Conservation (phyloP, 2,888 invertebrate genomes). For the Hermodice carunculata region DNA sequence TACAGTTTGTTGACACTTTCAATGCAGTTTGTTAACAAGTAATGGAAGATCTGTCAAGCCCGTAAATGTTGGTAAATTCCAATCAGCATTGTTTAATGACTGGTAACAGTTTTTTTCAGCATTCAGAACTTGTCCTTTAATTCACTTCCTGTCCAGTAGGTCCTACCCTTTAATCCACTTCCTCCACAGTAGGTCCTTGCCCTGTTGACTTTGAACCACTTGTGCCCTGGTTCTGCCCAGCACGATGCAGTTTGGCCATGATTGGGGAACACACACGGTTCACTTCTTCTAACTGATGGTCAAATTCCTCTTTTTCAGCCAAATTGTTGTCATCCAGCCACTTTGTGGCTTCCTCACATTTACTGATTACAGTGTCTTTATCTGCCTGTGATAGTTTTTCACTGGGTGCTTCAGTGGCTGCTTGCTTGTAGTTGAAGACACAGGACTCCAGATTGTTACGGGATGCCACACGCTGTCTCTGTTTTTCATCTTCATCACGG, state of each 20-base stretch:
- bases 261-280: conserved; percentile 83
- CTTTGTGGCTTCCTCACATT: conserved; percentile 75
- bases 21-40: too few relatives aligned
- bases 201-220: conserved; percentile 45
- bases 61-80: too few relatives aligned
- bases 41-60: too few relatives aligned
- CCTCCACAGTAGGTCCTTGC: conserved; percentile 76
- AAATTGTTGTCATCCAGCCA: conserved; percentile 87
- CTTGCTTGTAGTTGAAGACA: conserved; percentile 70
- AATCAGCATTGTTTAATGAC: too few relatives aligned
- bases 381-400: conserved; percentile 76
- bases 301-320: conserved; percentile 83
- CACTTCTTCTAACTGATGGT: conserved; percentile 81
- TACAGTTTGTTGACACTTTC: too few relatives aligned
- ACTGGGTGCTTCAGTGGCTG: conserved; percentile 73
- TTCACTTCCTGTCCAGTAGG: too few relatives aligned
- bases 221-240: conserved; percentile 43
- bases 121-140: too few relatives aligned
- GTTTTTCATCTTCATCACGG: conserved; percentile 58
- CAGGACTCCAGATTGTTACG: conserved; percentile 58
- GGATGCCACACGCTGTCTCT: conserved; percentile 49
- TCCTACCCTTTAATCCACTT: conserved; percentile 72
- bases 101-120: too few relatives aligned
- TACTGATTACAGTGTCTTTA: conserved; percentile 76
- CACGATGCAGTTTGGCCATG: conserved; percentile 75